A percentile compares a stretch with the other conserved stretches of the same genome.
Evolutionary conservation across 2,113 vertebrate genomes (phyloP).

Genomic region (Clinocottus analis): DNA sequence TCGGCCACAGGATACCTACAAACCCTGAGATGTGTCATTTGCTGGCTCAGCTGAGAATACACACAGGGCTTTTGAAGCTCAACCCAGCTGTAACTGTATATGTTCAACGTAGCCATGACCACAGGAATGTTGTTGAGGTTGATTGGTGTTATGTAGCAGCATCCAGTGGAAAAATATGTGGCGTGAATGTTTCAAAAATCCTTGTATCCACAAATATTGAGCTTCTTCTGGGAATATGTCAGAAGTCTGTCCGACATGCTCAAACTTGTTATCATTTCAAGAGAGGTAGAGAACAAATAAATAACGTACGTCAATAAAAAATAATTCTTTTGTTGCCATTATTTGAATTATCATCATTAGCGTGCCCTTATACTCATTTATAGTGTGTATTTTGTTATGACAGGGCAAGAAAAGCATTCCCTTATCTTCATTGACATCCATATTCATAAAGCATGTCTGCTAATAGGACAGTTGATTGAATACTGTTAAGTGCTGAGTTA

Average conservation of each 20-base stretch:
- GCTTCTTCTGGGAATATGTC: conserved; percentile 44
- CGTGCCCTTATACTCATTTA: not conserved
- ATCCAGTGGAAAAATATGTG: conserved; percentile 64
- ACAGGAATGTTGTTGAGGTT: conserved; percentile 64
- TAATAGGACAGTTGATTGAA: conserved; percentile 28
- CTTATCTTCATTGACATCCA: conserved; percentile 1
- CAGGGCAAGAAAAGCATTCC: conserved; percentile 30
- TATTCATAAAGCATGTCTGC: conserved; percentile 4
- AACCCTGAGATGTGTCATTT: conserved; percentile 51
- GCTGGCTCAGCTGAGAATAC: conserved; percentile 54
- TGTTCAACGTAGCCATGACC: conserved; percentile 52
- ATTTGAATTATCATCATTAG: conserved; percentile 9
- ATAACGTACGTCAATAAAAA: conserved; percentile 10
- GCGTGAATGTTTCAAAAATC: conserved; percentile 54
- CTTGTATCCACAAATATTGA: conserved; percentile 63
- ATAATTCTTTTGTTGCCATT: conserved; percentile 2
- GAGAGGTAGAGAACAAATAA: conserved; percentile 12
- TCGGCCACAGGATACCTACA: conserved; percentile 60
- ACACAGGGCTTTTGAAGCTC: conserved; percentile 61
- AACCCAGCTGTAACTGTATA: conserved; percentile 60
- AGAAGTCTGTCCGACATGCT: conserved; percentile 41
- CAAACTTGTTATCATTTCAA: conserved; percentile 23
- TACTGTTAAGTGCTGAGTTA: conserved; percentile 11
- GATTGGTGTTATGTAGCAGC: conserved; percentile 57
- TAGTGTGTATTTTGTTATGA: conserved; percentile 6